Base-by-base conservation (phyloP, 2,113 vertebrate species). In the Romanogobio albipinnatus region DNA sequence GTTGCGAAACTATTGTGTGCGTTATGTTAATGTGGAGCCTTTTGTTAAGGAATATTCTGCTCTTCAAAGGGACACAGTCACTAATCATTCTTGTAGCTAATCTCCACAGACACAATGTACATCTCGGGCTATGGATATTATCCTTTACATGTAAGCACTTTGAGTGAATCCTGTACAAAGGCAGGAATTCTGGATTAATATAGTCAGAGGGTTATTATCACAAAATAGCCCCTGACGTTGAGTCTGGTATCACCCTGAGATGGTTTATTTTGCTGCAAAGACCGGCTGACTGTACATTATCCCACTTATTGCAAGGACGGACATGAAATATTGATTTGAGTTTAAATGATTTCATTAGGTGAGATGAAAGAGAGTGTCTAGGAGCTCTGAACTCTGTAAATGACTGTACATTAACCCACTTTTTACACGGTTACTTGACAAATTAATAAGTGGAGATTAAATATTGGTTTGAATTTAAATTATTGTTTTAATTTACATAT, bases 271-370 rank as follows among this genome's bases (percentile, higher is more conserved):
- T 51, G 26, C 1, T 8, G 26, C 33, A 33, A 29, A 76, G 74
- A 53, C 15, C 10, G 74, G 15, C 74, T 76, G 74, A 76, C 47
- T 51, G 73, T 33, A 53, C 74, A 76, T 76, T 76, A 76, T 76
- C 47, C 49, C 24, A 76, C 74, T 76, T 53, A 76, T 51, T 51
- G 47, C 49, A 76, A 53, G 74, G 49, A 49, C 53, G 24, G 47
- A 76, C 47, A 53, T 51, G 74, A 76, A 51, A 51, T 76, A 76
- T 53, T 76, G 26, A 53, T 76, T 51, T 53, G 24, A 33, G 71
- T 49, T 53, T 0, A 53, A 76, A 76, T 29, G 0, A 53, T 76
- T 53, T 76, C 17, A 76, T 76, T 76, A 17, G 45, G 14, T 53
- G 74, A 76, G 36, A 70, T 43, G 66, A 70, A 39, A 70, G 36